Conservation (phyloP, 2,888 invertebrate species). For the Eledone cirrhosa region DNA sequence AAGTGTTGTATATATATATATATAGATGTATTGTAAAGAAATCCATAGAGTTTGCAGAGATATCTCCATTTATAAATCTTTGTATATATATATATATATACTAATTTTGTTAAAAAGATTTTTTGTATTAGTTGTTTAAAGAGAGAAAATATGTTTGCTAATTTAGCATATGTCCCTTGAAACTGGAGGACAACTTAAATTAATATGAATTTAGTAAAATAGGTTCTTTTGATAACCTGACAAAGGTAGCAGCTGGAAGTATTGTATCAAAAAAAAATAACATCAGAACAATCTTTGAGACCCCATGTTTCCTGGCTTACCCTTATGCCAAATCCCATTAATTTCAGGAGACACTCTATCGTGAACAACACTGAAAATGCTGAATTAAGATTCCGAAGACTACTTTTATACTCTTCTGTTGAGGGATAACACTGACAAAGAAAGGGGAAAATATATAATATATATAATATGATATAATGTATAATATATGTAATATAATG, state of each 20-base stretch:
- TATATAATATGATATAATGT: no score
- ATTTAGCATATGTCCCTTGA: neutral
- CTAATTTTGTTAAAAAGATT: no score
- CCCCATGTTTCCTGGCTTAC: slow-evolving; percentile 30
- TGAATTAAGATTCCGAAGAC: slow-evolving; percentile 69
- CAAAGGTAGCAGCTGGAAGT: slow-evolving; percentile 14
- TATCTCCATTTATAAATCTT: no score
- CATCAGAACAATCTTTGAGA: neutral
- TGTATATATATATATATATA: no score
- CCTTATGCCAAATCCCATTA: slow-evolving; percentile 92
- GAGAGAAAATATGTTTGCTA: no score
- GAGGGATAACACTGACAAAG: slow-evolving; percentile 47
- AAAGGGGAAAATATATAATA: slow-evolving; percentile 29
- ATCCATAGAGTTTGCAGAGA: no score
- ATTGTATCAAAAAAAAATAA: slow-evolving; percentile 12
- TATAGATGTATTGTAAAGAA: no score
- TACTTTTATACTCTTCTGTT: slow-evolving; percentile 42
- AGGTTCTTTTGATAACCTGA: neutral
- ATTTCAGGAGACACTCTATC: slow-evolving; percentile 98
- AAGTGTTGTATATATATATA: no score
- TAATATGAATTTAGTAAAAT: neutral
- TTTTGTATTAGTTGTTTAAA: no score
- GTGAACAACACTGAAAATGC: slow-evolving; percentile 99
- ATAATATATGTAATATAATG: no score
- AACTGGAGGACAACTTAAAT: neutral